These are phyloP conservation scores for Saturnia pavonia DNA, from an alignment of 2,888 invertebrate genomes.

Conservation along the genomic window DNA sequence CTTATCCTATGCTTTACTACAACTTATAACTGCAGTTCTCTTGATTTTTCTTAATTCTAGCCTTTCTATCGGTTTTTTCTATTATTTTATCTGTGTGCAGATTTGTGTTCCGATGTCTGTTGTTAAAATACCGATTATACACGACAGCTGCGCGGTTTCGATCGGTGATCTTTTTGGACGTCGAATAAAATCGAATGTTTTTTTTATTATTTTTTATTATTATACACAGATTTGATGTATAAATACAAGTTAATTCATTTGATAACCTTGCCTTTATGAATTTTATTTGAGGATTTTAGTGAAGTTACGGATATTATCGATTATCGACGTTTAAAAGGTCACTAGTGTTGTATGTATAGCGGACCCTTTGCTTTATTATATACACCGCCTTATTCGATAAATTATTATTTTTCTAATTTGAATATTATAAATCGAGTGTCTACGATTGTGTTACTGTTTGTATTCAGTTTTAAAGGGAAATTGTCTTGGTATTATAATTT, in stretches of 20 bases:
- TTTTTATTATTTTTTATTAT: background rate
- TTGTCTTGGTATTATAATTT: background rate
- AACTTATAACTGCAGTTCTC: background rate
- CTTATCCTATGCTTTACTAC: background rate
- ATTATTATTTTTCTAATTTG: background rate
- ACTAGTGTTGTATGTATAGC: conserved; percentile 3
- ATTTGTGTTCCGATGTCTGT: background rate
- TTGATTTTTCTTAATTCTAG: background rate
- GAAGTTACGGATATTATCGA: background rate
- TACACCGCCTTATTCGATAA: conserved; percentile 6
- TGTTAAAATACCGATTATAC: conserved; percentile 3
- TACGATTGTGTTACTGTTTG: background rate
- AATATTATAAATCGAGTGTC: background rate
- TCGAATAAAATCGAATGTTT: background rate
- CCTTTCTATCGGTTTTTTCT: background rate
- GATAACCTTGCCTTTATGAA: conserved; percentile 5
- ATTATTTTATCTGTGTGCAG: background rate
- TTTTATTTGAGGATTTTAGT: background rate
- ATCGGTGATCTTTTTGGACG: background rate
- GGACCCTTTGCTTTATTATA: background rate
- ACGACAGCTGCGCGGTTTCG: background rate
- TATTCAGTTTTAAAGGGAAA: background rate
- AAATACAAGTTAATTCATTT: background rate
- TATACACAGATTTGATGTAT: background rate
- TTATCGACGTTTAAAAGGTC: background rate